phyloP scores from a whole-genome alignment of 2,888 invertebrate genomes.

The Pollenia angustigena region DNA sequence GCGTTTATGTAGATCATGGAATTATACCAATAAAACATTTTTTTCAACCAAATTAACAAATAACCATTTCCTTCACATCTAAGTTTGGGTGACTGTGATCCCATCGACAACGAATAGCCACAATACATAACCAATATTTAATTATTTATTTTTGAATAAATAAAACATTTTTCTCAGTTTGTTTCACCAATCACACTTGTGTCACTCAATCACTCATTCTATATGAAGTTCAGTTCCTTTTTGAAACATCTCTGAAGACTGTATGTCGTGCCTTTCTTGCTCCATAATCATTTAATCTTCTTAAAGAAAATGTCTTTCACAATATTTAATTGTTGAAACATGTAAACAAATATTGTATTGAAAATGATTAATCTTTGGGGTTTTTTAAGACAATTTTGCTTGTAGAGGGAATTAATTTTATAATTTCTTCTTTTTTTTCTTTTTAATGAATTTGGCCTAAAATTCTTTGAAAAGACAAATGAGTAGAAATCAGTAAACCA shows the following conservation, averaged over 20 bases:
- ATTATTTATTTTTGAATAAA: neutral
- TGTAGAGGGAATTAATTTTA: constrained; percentile 1
- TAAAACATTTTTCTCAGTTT: neutral
- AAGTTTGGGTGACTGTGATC: no score
- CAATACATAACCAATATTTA: neutral
- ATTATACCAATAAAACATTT: no score
- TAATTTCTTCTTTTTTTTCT: constrained; percentile 6
- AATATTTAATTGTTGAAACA: neutral
- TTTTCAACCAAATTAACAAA: no score
- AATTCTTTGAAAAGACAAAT: neutral
- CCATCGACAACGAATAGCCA: no score
- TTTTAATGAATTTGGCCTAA: neutral
- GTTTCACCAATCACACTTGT: neutral
- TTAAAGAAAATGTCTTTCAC: constrained; percentile 4
- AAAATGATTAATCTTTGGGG: constrained; percentile 33
- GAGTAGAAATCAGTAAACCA: neutral
- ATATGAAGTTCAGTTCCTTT: neutral
- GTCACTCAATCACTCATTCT: constrained; percentile 9
- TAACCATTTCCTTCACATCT: no score
- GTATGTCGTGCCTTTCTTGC: neutral
- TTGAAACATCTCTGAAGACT: neutral
- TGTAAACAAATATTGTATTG: constrained; percentile 19
- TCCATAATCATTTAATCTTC: constrained; percentile 16
- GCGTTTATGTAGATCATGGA: no score
- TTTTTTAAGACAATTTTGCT: neutral